phyloP scores from a whole-genome alignment of 2,113 vertebrate genomes.

The Actenoides lindsayi region DNA sequence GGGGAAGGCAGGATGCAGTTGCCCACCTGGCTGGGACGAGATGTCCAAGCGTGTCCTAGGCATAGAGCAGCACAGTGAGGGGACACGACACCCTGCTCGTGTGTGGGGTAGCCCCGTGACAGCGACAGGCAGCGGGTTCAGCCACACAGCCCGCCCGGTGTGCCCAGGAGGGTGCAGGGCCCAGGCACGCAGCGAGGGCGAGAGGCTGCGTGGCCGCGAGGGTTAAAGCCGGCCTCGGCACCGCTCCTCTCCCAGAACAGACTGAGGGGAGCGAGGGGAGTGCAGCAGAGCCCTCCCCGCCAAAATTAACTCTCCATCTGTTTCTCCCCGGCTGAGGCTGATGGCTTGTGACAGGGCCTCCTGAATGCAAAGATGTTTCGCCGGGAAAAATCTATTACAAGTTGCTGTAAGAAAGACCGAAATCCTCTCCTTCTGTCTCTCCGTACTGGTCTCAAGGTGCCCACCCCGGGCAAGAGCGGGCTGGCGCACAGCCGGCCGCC shows the following conservation, averaged over 20 bases:
- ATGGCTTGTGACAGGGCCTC: constrained; percentile 72
- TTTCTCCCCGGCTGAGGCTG: constrained; percentile 60
- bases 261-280: not conserved
- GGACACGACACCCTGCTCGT: accelerated
- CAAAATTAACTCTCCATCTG: constrained; percentile 73
- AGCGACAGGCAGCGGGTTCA: accelerated
- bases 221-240: not conserved
- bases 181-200: not conserved
- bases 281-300: not conserved
- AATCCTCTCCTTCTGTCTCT: constrained; percentile 57
- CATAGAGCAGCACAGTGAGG: not conserved
- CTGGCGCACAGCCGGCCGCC: constrained; percentile 15
- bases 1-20: not conserved
- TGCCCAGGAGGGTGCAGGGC: not conserved
- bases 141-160: accelerated
- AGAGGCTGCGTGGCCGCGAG: not conserved
- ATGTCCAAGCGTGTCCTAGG: not conserved
- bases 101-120: accelerated
- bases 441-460: constrained; percentile 32
- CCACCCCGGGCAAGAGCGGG: constrained; percentile 42
- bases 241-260: not conserved
- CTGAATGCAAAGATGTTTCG: constrained; percentile 64
- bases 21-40: not conserved
- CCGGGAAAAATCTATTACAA: constrained; percentile 48
- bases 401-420: constrained; percentile 70